A percentile compares a stretch with the other conserved stretches of the same genome.
phyloP scores from a whole-genome alignment of 1,140 invertebrate species.

The Stenopsyche tienmushanensis region DNA sequence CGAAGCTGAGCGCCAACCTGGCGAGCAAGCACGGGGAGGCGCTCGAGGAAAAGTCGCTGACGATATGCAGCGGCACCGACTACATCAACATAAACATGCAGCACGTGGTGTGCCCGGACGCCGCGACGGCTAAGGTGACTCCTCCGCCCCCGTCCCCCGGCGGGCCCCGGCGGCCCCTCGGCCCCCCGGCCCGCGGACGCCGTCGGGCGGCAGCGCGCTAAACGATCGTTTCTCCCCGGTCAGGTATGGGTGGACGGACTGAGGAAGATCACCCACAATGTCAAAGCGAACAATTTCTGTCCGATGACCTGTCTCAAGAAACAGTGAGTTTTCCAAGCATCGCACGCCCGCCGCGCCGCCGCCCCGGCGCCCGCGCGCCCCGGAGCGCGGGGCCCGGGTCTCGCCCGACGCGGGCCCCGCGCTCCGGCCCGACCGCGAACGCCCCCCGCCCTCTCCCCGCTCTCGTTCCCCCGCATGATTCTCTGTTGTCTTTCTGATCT shows the following conservation, averaged over 20 bases:
- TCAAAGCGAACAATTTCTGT: constrained; percentile 98
- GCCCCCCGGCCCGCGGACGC: too few relatives aligned
- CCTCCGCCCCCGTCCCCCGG: too few relatives aligned
- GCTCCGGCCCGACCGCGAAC: too few relatives aligned
- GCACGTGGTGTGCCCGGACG: constrained; percentile 91
- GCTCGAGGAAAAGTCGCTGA: constrained; percentile 93
- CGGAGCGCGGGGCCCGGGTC: too few relatives aligned
- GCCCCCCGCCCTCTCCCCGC: too few relatives aligned
- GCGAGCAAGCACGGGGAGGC: constrained; percentile 76
- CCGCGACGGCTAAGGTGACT: constrained; percentile 85
- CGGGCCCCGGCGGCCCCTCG: too few relatives aligned
- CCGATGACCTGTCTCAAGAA: constrained; percentile 98
- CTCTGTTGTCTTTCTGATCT: constrained; percentile 46
- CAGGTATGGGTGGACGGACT: constrained; percentile 95
- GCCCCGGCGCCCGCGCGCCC: too few relatives aligned
- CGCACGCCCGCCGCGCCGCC: too few relatives aligned
- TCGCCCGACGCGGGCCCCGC: too few relatives aligned
- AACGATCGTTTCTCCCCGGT: constrained; percentile 44
- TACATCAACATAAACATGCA: constrained; percentile 99
- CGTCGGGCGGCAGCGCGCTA: too few relatives aligned
- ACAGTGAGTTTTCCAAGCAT: constrained; percentile 96
- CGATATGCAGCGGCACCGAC: constrained; percentile 97
- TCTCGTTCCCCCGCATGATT: constrained; percentile 40
- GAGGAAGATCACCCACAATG: constrained; percentile 94
- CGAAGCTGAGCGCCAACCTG: constrained; percentile 79